These are phyloP conservation scores for Pachliopta kotzebuea DNA, from an alignment of 2,888 invertebrate genomes.

Conservation along the genomic window DNA sequence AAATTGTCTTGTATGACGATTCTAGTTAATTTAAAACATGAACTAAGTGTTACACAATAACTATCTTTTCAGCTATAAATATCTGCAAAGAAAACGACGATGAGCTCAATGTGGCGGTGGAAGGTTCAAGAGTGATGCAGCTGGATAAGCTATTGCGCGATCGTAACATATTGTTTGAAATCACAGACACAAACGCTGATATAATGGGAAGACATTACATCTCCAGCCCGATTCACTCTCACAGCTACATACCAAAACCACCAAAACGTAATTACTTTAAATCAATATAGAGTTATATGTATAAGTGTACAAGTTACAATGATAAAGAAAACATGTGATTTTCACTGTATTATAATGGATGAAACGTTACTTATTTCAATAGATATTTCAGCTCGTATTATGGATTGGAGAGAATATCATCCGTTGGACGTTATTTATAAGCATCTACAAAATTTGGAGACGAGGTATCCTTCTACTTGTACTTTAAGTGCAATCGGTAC, in stretches of 20 bases:
- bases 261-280: constrained; percentile 10
- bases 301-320: not conserved
- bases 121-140: constrained; percentile 50
- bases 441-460: constrained; percentile 86
- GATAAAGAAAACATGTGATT: not conserved
- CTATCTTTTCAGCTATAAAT: constrained; percentile 54
- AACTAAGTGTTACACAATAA: not conserved
- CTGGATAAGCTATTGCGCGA: constrained; percentile 59
- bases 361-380: not conserved
- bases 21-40: no score
- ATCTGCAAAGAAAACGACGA: constrained; percentile 53
- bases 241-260: not conserved
- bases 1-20: no score
- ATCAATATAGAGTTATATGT: not conserved
- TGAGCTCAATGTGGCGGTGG: constrained; percentile 57
- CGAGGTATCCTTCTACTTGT: constrained; percentile 86
- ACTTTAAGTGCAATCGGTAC: constrained; percentile 87
- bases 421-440: constrained; percentile 84
- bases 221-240: not conserved
- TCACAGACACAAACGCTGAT: constrained; percentile 40
- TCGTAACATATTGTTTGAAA: constrained; percentile 52
- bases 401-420: constrained; percentile 91
- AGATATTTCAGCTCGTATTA: constrained; percentile 40
- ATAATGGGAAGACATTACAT: constrained; percentile 2
- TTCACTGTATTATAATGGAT: not conserved